Conservation (phyloP, 2,797 vertebrate species). For the Odontamblyopus lacepedii region DNA sequence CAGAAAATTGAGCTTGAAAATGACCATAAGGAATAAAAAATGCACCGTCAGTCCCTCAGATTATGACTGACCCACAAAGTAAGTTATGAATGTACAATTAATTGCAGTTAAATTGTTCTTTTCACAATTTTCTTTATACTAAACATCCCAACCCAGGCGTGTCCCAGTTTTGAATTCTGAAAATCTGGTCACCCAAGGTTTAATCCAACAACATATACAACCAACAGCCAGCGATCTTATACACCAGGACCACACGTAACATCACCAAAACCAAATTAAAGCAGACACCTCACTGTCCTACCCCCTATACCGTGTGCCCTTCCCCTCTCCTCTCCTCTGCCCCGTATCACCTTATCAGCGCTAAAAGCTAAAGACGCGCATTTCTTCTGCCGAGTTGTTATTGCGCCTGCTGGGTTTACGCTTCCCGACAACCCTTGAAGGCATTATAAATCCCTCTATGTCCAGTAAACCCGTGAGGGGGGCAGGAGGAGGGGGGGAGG, state of each 20-base stretch:
- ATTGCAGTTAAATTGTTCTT: too few relatives aligned
- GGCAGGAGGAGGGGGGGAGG: slow-evolving; percentile 51
- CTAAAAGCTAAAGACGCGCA: slow-evolving; percentile 14
- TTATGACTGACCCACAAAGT: too few relatives aligned
- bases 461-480: slow-evolving; percentile 52
- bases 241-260: neutral
- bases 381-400: slow-evolving; percentile 27
- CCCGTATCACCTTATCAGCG: slow-evolving; percentile 3
- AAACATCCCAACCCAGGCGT: too few relatives aligned
- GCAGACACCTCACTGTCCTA: neutral
- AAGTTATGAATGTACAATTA: too few relatives aligned
- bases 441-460: slow-evolving; percentile 56
- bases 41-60: too few relatives aligned
- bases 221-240: neutral
- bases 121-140: too few relatives aligned
- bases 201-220: too few relatives aligned
- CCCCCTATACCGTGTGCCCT: neutral
- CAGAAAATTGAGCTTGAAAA: too few relatives aligned
- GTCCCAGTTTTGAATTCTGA: too few relatives aligned
- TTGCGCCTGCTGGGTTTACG: slow-evolving; percentile 10
- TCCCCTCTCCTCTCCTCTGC: neutral
- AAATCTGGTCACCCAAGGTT: too few relatives aligned
- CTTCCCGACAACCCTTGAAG: slow-evolving; percentile 52
- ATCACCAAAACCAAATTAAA: neutral
- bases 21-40: too few relatives aligned